These are phyloP conservation scores for Rhabdomys dilectus DNA, from an alignment of 2,113 vertebrate species.

Conservation along the genomic window DNA sequence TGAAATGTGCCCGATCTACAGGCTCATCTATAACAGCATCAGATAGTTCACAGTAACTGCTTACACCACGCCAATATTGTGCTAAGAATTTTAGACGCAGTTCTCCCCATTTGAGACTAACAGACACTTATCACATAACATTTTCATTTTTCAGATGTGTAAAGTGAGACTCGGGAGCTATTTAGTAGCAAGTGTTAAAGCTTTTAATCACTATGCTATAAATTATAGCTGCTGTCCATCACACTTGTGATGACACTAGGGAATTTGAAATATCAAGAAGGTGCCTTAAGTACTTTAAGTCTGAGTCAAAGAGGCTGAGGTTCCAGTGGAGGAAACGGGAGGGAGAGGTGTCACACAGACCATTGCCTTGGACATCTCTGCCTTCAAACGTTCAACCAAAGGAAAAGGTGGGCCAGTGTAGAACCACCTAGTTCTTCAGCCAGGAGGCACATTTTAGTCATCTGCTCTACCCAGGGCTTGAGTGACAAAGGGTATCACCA, in stretches of 20 bases:
- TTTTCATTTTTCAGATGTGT: background rate
- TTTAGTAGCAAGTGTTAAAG: background rate
- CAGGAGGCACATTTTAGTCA: background rate
- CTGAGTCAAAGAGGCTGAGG: background rate
- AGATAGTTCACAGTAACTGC: background rate
- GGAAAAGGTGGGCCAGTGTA: background rate
- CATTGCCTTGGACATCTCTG: background rate
- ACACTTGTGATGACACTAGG: background rate
- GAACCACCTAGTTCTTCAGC: background rate
- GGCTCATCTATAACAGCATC: background rate
- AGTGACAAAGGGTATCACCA: background rate
- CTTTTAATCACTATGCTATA: slow-evolving; percentile 16
- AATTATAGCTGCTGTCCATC: background rate
- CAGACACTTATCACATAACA: background rate
- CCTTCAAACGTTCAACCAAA: background rate
- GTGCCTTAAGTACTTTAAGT: background rate
- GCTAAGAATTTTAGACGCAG: background rate
- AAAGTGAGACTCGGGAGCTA: slow-evolving; percentile 18
- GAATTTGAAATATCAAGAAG: background rate
- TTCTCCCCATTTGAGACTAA: background rate
- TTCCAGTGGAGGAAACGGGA: background rate
- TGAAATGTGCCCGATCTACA: background rate
- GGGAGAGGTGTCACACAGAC: background rate
- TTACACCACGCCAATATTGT: background rate
- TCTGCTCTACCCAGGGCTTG: background rate